Evolutionary conservation across 2,113 vertebrate genomes (phyloP).

Genomic region (Rhinolophus ferrumequinum): DNA sequence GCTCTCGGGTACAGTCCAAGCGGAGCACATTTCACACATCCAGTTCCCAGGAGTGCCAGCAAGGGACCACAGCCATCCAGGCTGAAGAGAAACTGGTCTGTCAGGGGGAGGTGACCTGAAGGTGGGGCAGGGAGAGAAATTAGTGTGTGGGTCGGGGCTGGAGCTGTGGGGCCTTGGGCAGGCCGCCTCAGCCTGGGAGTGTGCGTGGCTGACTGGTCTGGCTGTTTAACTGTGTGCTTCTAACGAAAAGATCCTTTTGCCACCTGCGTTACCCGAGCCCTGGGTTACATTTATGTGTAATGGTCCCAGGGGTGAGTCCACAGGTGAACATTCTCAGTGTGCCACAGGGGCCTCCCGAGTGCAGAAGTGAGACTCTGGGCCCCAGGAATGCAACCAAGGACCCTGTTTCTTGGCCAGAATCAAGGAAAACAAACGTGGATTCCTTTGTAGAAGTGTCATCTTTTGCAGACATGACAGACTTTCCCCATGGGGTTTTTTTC

Average conservation of each 20-base stretch:
- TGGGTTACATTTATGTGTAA: background rate
- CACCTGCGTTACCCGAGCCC: background rate
- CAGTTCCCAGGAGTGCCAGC: no score
- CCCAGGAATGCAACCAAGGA: no score
- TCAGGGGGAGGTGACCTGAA: background rate
- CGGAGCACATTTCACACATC: background rate
- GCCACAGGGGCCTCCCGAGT: background rate
- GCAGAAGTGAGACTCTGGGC: background rate
- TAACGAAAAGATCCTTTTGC: slow-evolving; percentile 19
- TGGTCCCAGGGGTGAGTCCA: background rate
- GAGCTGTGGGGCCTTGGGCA: background rate
- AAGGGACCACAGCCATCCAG: background rate
- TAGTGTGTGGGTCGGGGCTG: background rate
- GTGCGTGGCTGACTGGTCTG: no score
- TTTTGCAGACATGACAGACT: background rate
- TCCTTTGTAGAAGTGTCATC: background rate
- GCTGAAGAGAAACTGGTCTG: background rate
- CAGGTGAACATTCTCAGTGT: background rate
- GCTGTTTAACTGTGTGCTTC: background rate
- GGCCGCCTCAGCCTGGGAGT: background rate
- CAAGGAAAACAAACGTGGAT: background rate
- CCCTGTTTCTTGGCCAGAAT: background rate
- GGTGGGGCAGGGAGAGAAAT: background rate
- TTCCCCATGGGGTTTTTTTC: background rate
- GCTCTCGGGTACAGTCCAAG: background rate